Evolutionary conservation across 2,113 vertebrate genomes (phyloP).

Genomic region (Nipponia nippon): DNA sequence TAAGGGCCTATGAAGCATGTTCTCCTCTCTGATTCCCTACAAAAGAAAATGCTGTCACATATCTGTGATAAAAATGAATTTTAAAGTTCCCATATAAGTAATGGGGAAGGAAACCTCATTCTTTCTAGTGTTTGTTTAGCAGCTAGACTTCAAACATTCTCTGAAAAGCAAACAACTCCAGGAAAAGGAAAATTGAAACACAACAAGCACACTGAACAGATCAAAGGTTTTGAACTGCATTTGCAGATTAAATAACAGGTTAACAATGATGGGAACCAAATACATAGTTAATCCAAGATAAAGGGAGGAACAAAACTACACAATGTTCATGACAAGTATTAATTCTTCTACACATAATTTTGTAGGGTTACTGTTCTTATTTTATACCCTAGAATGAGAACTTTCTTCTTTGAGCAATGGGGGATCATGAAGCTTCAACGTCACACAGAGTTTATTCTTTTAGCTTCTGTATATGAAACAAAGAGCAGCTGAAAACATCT

Average conservation of each 20-base stretch:
- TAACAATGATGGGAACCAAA: conserved; percentile 54
- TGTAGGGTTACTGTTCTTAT: not conserved
- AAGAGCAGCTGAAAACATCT: not conserved
- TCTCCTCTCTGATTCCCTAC: not conserved
- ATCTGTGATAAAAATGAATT: not conserved
- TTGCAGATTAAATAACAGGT: conserved; percentile 16
- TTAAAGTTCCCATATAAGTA: not conserved
- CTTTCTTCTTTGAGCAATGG: not conserved
- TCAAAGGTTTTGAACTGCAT: conserved; percentile 22
- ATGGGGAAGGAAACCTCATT: conserved; percentile 46
- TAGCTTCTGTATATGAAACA: not conserved
- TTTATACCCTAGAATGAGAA: not conserved
- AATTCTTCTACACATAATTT: not conserved
- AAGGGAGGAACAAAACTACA: not conserved
- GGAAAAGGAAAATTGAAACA: conserved; percentile 55
- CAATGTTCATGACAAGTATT: not conserved
- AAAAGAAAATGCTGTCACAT: not conserved
- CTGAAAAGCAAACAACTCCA: conserved; percentile 48
- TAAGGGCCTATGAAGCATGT: not conserved
- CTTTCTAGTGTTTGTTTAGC: conserved; percentile 36
- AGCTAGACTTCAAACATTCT: conserved; percentile 40
- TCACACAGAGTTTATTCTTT: not conserved
- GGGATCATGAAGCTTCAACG: not conserved
- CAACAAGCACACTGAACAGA: not conserved
- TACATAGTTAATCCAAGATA: not conserved